These are phyloP conservation scores for Dichetophora obliterata DNA, from an alignment of 2,888 invertebrate genomes.

Conservation along the genomic window DNA sequence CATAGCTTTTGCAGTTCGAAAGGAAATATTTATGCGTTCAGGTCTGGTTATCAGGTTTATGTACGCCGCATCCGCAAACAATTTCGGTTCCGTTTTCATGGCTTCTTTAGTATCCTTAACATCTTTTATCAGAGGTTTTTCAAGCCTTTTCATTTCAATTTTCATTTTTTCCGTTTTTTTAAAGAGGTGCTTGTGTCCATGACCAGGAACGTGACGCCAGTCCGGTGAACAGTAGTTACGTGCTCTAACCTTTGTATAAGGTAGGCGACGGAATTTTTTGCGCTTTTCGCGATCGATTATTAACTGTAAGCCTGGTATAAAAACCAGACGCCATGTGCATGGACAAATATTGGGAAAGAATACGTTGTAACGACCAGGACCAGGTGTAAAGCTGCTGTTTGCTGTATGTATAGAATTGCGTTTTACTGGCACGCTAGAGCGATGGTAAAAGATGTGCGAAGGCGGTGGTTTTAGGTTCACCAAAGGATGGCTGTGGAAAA, in stretches of 20 bases:
- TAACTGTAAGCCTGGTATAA: conserved; percentile 53
- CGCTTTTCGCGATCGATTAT: conserved; percentile 60
- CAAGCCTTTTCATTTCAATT: too few relatives aligned
- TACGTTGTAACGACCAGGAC: conserved; percentile 62
- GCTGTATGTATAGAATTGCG: conserved; percentile 36
- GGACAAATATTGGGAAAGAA: conserved; percentile 53
- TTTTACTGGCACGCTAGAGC: conserved; percentile 56
- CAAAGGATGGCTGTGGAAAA: too few relatives aligned
- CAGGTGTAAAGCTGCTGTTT: conserved; percentile 56
- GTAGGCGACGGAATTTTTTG: conserved; percentile 57
- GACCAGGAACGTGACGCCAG: conserved; percentile 60
- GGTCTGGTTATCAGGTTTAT: conserved; percentile 60
- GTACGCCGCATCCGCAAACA: conserved; percentile 60
- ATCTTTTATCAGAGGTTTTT: too few relatives aligned
- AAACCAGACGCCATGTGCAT: conserved; percentile 50
- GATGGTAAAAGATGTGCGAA: conserved; percentile 53
- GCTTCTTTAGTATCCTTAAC: conserved; percentile 9
- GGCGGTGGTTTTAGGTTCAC: conserved; percentile 12
- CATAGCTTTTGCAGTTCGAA: conserved; percentile 41
- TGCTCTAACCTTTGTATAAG: conserved; percentile 51
- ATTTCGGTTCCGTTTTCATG: conserved; percentile 50
- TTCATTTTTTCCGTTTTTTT: conserved; percentile 5
- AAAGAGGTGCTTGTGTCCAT: conserved; percentile 57
- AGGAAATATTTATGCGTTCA: conserved; percentile 46
- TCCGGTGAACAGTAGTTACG: conserved; percentile 51